Evolutionary conservation across 2,888 invertebrate species (phyloP), one percentile per base, ranked within the genome.

Genomic region (Chaitophorus viminalis): DNA sequence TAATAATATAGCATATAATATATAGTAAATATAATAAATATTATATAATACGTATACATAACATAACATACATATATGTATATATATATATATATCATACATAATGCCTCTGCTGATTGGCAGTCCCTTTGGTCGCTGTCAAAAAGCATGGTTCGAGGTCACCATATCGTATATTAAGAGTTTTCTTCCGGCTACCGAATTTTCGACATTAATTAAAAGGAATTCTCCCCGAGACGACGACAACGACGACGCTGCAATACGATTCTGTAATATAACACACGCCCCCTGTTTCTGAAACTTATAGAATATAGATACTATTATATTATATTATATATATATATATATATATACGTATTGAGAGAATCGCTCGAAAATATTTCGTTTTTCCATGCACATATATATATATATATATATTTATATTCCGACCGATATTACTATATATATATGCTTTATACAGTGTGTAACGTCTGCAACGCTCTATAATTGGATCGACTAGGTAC

Each of bases 71-170:
- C 0, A 4, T n/a, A 29, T 25, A 25, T 1, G 3, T n/a, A 29
- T 33, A 29, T n/a, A 21, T 54, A 31, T 29, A 68, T 72, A 46
- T 46, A 25, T 39, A n/a, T 33, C 1, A 36, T n/a, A 11, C n/a
- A 86, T 72, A 86, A 79, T 72, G 79, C 70, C 54, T 46, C 60
- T 29, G 60, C 86, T 86, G 86, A 86, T 86, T 86, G 86, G 72
- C 86, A 86, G 86, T 86, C 86, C 86, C 86, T 86, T 79, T 86
- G 86, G 86, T 70, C 36, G 54, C 86, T 86, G 86, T 86, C 86
- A 86, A 86, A 86, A 39, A 74, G 54, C 79, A n/a, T n/a, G n/a
- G 52, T 86, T 31, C 78, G 86, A 86, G 78, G 86, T 86, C 65
- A 21, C 46, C 74, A 54, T 39, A 39, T 39, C 82, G 9, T 78